These are phyloP conservation scores for Pollenia griseotomentosa DNA, from an alignment of 2,888 invertebrate genomes.

Conservation along the genomic window DNA sequence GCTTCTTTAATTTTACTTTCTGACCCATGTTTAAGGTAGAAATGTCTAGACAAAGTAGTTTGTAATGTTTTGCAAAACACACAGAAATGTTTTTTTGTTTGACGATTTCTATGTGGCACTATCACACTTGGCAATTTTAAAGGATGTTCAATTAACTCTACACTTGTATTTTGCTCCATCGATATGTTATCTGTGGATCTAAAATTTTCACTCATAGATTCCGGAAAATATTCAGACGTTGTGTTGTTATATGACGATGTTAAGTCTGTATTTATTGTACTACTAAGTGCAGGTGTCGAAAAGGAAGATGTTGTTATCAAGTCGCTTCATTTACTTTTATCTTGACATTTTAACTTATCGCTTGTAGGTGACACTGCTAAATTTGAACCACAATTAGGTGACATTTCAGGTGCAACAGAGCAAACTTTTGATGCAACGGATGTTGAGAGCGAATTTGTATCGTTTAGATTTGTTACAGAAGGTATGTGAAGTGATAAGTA, in stretches of 20 bases:
- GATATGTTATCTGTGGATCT: constrained; percentile 5
- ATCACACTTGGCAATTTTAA: background rate
- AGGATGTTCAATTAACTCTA: background rate
- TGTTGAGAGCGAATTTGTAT: no score
- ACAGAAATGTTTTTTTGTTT: no score
- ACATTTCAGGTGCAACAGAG: background rate
- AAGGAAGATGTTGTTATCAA: background rate
- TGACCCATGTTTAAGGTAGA: no score
- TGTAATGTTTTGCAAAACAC: no score
- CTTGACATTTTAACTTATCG: no score
- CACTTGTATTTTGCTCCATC: background rate
- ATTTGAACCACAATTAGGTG: background rate
- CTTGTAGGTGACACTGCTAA: background rate
- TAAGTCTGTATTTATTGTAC: background rate
- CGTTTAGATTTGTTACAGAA: no score
- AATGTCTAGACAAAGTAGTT: no score
- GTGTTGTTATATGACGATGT: background rate
- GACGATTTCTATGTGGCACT: no score
- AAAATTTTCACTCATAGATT: background rate
- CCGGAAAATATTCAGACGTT: constrained; percentile 18
- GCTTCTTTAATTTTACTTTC: no score
- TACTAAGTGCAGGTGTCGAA: background rate
- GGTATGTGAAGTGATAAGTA: no score
- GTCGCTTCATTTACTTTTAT: no score
- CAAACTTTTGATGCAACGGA: background rate